These are phyloP conservation scores for Phenganax subtilis DNA, from an alignment of 92 coral and sea anemone species.

Conservation along the genomic window DNA sequence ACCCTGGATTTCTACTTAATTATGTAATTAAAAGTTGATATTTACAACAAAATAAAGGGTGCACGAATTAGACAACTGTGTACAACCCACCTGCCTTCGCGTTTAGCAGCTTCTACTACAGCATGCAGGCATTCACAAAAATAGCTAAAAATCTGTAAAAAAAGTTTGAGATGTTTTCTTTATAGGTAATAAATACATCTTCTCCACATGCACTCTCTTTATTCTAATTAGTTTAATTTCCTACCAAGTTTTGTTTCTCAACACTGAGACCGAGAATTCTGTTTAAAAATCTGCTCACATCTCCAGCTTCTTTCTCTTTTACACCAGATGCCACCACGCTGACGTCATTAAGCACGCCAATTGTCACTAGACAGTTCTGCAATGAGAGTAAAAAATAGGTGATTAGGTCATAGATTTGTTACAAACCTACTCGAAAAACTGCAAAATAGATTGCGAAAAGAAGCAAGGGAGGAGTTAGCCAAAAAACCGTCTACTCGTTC, in stretches of 20 bases:
- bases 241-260: conserved; percentile 83
- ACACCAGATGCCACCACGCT: conserved; percentile 51
- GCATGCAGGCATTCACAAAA: conserved; percentile 84
- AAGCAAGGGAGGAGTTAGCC: no score
- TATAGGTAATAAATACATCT: background rate
- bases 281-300: conserved; percentile 77
- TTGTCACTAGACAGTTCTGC: conserved; percentile 72
- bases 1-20: no score
- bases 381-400: background rate
- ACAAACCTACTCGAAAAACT: no score
- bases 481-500: no score
- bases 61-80: background rate
- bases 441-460: no score
- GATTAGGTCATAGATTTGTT: no score
- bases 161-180: background rate
- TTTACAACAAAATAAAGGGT: background rate
- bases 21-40: no score
- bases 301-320: conserved; percentile 92
- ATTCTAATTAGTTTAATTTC: background rate
- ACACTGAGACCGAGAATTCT: conserved; percentile 91
- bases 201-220: background rate
- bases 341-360: conserved; percentile 68
- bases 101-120: conserved; percentile 76
- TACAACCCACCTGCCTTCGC: conserved; percentile 83
- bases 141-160: conserved; percentile 73